A percentile compares a stretch with the other conserved stretches of the same genome.
Evolutionary conservation across 2,113 vertebrate genomes (phyloP).

Genomic region (Xenopus laevis): DNA sequence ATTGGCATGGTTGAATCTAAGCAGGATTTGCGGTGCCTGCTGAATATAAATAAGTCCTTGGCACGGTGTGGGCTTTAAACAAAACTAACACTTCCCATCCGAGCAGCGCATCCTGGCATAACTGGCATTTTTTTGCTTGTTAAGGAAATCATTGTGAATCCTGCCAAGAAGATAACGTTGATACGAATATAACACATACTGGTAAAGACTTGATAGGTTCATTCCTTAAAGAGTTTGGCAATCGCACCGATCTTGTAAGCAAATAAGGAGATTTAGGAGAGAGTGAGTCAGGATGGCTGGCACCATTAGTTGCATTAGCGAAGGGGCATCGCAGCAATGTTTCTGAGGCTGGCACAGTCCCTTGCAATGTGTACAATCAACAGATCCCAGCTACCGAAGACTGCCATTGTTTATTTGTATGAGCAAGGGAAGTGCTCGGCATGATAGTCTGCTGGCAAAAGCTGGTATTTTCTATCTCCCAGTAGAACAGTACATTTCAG

Average conservation of each 20-base stretch:
- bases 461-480: background rate
- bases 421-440: background rate
- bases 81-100: background rate
- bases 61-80: background rate
- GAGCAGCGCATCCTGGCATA: background rate
- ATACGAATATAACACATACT: background rate
- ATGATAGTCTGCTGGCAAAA: background rate
- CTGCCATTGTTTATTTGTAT: slow-evolving; percentile 10
- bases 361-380: slow-evolving; percentile 18
- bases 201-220: background rate
- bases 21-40: no score
- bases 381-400: background rate
- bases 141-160: background rate
- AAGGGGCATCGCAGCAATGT: background rate
- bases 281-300: background rate
- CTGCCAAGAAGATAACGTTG: background rate
- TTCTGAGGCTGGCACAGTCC: background rate
- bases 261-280: background rate
- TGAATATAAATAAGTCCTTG: no score
- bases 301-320: background rate
- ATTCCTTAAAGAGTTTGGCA: background rate
- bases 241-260: background rate
- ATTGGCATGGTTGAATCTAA: no score
- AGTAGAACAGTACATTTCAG: background rate
- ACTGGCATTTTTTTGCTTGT: background rate